A percentile compares a stretch with the other conserved stretches of the same genome.
Evolutionary conservation across 2,797 vertebrate genomes (phyloP).

Genomic region (Trachurus trachurus): DNA sequence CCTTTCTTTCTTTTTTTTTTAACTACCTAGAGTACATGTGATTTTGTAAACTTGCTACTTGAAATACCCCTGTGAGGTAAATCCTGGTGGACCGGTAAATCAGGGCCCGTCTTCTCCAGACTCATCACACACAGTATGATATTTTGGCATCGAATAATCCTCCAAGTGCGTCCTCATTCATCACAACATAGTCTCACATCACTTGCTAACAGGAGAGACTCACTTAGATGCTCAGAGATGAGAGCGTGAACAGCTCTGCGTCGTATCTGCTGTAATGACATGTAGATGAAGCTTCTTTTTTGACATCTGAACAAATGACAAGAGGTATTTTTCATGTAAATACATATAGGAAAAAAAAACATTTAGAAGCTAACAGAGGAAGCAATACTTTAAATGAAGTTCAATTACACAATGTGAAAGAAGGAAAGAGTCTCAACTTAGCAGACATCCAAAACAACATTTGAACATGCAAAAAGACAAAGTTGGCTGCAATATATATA

Average conservation of each 20-base stretch:
- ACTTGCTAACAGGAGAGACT: constrained; percentile 40
- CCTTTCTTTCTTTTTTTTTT: neutral
- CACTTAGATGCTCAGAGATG: constrained; percentile 19
- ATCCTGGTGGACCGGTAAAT: constrained; percentile 56
- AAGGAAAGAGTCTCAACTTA: constrained; percentile 64
- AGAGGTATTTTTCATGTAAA: constrained; percentile 83
- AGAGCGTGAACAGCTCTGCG: constrained; percentile 27
- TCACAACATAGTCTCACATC: constrained; percentile 37
- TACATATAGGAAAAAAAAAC: constrained; percentile 65
- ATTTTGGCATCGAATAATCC: constrained; percentile 70
- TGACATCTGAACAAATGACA: constrained; percentile 74
- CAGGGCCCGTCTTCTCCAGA: constrained; percentile 27
- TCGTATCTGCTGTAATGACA: constrained; percentile 44
- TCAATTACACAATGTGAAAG: constrained; percentile 68
- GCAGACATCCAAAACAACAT: constrained; percentile 72
- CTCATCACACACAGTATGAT: constrained; percentile 42
- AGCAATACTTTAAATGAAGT: constrained; percentile 74
- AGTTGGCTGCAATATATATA: constrained; percentile 73
- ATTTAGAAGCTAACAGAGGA: constrained; percentile 72
- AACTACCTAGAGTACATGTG: constrained; percentile 17
- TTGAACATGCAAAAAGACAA: constrained; percentile 83
- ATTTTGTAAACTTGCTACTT: constrained; percentile 58
- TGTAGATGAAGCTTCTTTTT: constrained; percentile 58
- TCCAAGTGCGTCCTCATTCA: constrained; percentile 47
- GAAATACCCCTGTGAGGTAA: constrained; percentile 78